phyloP scores from a whole-genome alignment of 2,888 invertebrate species.

The Rhagonycha lutea region DNA sequence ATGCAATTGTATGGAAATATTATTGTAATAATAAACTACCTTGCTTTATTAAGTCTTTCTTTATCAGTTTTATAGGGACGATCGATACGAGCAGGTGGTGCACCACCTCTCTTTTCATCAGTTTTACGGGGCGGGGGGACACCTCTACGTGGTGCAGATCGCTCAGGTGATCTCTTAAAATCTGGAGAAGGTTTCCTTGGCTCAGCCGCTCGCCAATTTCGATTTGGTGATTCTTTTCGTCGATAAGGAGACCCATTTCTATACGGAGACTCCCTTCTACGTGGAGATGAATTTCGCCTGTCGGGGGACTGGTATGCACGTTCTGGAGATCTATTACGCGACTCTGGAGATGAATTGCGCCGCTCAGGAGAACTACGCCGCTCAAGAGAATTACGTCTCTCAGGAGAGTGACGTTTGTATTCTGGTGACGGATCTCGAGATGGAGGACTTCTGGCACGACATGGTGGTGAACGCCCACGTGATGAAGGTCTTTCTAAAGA shows the following conservation, averaged over 20 bases:
- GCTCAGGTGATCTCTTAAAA: slow-evolving; percentile 3
- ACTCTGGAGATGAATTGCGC: slow-evolving; percentile 23
- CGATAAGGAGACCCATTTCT: not conserved
- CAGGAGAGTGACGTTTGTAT: not conserved
- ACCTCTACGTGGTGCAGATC: slow-evolving; percentile 21
- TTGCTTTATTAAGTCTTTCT: slow-evolving; percentile 11
- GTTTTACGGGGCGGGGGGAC: slow-evolving; percentile 28
- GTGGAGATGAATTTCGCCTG: slow-evolving; percentile 21
- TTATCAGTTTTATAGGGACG: slow-evolving; percentile 14
- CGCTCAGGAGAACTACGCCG: slow-evolving; percentile 25
- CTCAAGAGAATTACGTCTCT: slow-evolving; percentile 18
- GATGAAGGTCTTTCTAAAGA: not conserved
- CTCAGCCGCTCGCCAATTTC: slow-evolving; percentile 19
- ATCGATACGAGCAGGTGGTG: slow-evolving; percentile 6
- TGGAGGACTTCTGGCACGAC: slow-evolving; percentile 3
- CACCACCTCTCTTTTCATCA: slow-evolving; percentile 19
- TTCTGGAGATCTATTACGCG: slow-evolving; percentile 23
- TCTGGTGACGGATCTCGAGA: slow-evolving; percentile 19
- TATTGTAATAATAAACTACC: slow-evolving; percentile 5
- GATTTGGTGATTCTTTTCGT: slow-evolving; percentile 23
- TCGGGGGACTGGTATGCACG: not conserved
- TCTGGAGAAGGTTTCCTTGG: not conserved
- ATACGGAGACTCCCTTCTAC: slow-evolving; percentile 17
- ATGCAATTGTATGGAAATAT: not conserved
- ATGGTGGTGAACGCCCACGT: slow-evolving; percentile 12